Evolutionary conservation across 2,888 invertebrate species (phyloP), one percentile per base, ranked within the genome.

Genomic region (Macropis europaea): DNA sequence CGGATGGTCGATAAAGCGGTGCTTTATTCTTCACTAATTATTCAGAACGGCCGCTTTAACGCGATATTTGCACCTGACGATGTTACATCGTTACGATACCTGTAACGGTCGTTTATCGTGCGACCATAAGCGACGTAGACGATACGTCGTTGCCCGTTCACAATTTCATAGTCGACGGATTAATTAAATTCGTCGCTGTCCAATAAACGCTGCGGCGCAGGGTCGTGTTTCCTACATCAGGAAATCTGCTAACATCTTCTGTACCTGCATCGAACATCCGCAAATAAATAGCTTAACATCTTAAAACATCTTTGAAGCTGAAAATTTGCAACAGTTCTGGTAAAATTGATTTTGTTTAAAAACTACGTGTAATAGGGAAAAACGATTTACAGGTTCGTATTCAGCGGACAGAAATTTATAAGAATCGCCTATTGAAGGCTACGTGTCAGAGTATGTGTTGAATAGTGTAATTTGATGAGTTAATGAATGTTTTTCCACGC

Each of bases 101-200:
- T 66, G 60, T 48, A 42, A 56, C 45, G 19, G 22, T 2, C 48
- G 22, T 69, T n/a, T 73, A 64, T 45, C 38, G 30, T 22, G 15
- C 15, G 15, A 0, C 13, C 19, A 36, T 17, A 9, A 61, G 17
- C 63, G 24, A 72, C 53, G 56, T 38, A 38, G 30, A 22, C 28
- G 6, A 7, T n/a, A n/a, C 38, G 30, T 56, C 19, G 17, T 17
- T 34, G 34, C 30, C 50, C 30, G 52, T 30, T 26, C 54, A 43
- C 15, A 56, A 53, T 45, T 57, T 71, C 66, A 52, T 50, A 62
- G 61, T 32, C 15, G 52, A 57, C 30, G 57, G 15, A 57, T 57
- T 67, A 59, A 59, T 72, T 60, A 72, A 73, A 72, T 72, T 73
- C 53, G 52, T 72, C 17, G 19, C 28, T 62, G 15, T 42, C 40